phyloP scores from a whole-genome alignment of 1,140 invertebrate genomes.

The Pseudomyrmex cubaensis region DNA sequence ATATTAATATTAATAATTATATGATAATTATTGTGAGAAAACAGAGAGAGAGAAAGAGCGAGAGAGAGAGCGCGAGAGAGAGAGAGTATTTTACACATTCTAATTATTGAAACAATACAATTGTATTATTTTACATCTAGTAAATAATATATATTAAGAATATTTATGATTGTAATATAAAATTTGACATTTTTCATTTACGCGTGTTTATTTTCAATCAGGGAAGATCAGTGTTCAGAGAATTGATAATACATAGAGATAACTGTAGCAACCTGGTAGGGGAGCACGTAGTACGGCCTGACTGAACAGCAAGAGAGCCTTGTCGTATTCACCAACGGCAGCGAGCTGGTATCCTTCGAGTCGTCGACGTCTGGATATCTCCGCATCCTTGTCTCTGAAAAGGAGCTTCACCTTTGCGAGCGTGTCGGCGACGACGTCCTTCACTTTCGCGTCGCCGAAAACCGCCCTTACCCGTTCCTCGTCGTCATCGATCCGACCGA shows the following conservation, averaged over 20 bases:
- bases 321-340: slow-evolving; percentile 83
- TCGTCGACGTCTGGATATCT: slow-evolving; percentile 83
- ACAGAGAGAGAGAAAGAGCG: too few species aligned
- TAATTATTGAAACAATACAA: slow-evolving; percentile 40
- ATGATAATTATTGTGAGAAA: slow-evolving; percentile 9
- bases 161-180: not conserved
- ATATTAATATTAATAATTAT: slow-evolving; percentile 13
- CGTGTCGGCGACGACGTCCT: slow-evolving; percentile 85
- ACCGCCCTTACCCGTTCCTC: slow-evolving; percentile 84
- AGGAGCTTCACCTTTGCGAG: slow-evolving; percentile 86
- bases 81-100: not conserved
- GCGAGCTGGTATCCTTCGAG: slow-evolving; percentile 84
- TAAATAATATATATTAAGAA: not conserved
- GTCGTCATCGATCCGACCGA: slow-evolving; percentile 85
- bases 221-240: not conserved
- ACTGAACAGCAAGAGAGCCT: slow-evolving; percentile 87
- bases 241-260: not conserved
- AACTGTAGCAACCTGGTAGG: slow-evolving; percentile 24
- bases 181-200: not conserved
- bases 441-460: slow-evolving; percentile 85
- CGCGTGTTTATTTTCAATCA: not conserved
- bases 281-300: slow-evolving; percentile 89
- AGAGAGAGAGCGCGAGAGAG: too few species aligned
- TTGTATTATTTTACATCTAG: slow-evolving; percentile 17
- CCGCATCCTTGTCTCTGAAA: slow-evolving; percentile 86